Conservation (phyloP, 2,888 invertebrate genomes). For the Petrolisthes manimaculis region DNA sequence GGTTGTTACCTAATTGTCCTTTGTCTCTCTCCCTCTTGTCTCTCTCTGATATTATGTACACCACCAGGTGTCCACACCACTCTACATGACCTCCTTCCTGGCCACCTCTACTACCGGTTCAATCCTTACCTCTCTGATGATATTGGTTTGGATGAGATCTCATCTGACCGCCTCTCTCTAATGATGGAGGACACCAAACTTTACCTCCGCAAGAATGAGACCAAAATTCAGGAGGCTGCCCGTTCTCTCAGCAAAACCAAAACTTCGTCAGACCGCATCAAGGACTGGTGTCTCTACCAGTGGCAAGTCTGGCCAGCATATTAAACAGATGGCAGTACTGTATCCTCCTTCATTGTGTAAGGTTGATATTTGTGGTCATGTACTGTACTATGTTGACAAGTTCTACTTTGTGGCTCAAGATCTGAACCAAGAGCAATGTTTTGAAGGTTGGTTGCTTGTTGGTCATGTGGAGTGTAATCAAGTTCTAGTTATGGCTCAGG, state of each 20-base stretch:
- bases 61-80: constrained; percentile 81
- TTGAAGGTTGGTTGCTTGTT: too few species aligned
- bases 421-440: too few species aligned
- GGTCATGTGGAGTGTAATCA: too few species aligned
- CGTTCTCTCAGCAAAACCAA: constrained; percentile 20
- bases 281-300: constrained; percentile 49
- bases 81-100: constrained; percentile 81
- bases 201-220: constrained; percentile 84
- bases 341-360: too few species aligned
- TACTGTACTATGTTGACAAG: too few species aligned
- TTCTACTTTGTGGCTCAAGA: too few species aligned
- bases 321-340: neutral
- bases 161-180: constrained; percentile 79
- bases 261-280: constrained; percentile 21
- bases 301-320: constrained; percentile 37
- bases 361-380: too few species aligned
- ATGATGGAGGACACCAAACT: constrained; percentile 82
- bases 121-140: constrained; percentile 89
- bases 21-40: too few species aligned
- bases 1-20: too few species aligned
- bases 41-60: too few species aligned
- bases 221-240: constrained; percentile 74
- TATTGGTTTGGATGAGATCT: constrained; percentile 84
- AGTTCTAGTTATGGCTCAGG: too few species aligned
- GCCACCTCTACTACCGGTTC: constrained; percentile 83